Base-by-base conservation (phyloP, 2,888 invertebrate genomes). In the Asteroscopus sphinx region DNA sequence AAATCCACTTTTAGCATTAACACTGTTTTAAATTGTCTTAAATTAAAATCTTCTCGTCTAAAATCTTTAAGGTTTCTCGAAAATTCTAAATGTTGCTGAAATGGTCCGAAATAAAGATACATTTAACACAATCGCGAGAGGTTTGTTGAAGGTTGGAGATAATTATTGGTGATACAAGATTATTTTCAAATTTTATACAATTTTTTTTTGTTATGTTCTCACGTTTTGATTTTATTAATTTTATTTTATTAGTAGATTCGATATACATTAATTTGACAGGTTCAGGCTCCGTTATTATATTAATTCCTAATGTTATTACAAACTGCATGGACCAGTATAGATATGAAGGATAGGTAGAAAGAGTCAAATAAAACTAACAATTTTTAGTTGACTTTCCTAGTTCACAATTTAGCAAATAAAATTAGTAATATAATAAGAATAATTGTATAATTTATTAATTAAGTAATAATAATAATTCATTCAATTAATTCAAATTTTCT, bases 1-100 rank as follows among this genome's bases (percentile, higher is more conserved):
- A 58, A 61, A 51, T 67, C 35, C 12, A 56, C 32, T 12, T 21
- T 48, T 47, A 40, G 25, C 28, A 16, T 42, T 33, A 56, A 58
- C 30, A 58, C 12, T n/a, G 25, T 47, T 58, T 49, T 26, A 56
- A 37, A 42, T 39, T 37, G 44, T 45, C 11, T 57, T 63, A 52
- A 74, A 70, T 62, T 73, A 47, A 62, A 69, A 45, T 63, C 33
- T 55, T 25, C n/a, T n/a, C n/a, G n/a, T n/a, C n/a, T 41, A 46
- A 33, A 21, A 45, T 48, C 12, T 54, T 37, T 37, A 48, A 53
- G 21, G 39, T 40, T 66, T 63, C 36, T 35, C 36, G 11, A 66
- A 63, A 49, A 55, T 61, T 63, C 21, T 51, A 40, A 42, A 41
- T 36, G 41, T 28, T 17, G 30, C 25, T 6, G n/a, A n/a, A n/a